Percentiles rank a stretch among this genome's conserved stretches.
Evolutionary conservation across 1,140 invertebrate genomes (phyloP).

Genomic region (Lepidotrigona ventralis): DNA sequence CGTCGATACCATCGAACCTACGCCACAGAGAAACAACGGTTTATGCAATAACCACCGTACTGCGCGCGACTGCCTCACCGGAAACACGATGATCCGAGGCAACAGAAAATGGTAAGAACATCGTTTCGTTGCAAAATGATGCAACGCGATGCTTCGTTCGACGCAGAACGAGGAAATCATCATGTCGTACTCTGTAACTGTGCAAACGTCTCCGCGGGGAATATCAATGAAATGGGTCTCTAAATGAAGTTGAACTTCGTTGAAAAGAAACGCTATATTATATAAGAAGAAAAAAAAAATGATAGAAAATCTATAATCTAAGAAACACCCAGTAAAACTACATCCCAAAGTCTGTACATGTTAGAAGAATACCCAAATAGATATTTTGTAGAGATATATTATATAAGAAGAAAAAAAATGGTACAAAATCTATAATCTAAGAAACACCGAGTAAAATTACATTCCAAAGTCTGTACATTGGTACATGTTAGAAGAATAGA

Average conservation of each 20-base stretch:
- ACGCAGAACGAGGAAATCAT: background rate
- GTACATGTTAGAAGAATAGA: no score
- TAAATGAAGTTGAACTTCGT: background rate
- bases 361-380: no score
- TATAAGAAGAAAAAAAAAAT: no score
- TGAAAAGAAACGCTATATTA: background rate
- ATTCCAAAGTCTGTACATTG: no score
- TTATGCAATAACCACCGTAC: constrained; percentile 19
- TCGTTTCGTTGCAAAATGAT: background rate
- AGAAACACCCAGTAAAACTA: no score
- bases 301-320: no score
- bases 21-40: constrained; percentile 32
- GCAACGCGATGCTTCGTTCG: background rate
- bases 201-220: background rate
- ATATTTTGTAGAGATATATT: no score
- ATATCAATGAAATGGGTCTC: background rate
- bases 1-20: constrained; percentile 27
- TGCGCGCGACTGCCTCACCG: constrained; percentile 5
- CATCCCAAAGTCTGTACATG: no score
- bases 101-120: background rate
- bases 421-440: no score
- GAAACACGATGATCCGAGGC: constrained; percentile 8
- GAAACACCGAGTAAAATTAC: no score
- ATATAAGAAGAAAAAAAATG: no score
- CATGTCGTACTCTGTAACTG: background rate